These are phyloP conservation scores for Cephalopachus bancanus DNA, from an alignment of 2,797 vertebrate genomes.

Conservation along the genomic window DNA sequence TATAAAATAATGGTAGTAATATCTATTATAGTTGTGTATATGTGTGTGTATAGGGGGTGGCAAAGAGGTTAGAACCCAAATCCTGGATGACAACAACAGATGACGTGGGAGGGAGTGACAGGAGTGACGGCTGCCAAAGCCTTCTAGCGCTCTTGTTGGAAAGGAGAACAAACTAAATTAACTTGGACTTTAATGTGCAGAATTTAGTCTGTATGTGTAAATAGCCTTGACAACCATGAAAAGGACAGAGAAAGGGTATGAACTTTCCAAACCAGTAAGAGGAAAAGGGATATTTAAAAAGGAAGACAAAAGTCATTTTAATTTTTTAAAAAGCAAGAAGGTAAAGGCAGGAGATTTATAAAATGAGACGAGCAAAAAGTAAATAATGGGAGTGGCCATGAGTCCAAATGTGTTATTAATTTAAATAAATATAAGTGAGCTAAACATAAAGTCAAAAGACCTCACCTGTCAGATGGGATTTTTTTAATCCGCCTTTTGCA, in stretches of 20 bases:
- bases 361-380: not conserved
- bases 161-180: not conserved
- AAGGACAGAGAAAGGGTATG: not conserved
- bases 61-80: not conserved
- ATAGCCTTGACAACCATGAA: not conserved
- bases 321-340: not conserved
- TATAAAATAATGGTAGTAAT: not conserved
- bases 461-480: not conserved
- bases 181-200: not conserved
- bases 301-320: not conserved
- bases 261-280: not conserved
- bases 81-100: not conserved
- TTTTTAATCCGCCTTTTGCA: not conserved
- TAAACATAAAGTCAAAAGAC: not conserved
- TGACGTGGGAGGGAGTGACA: rapidly evolving
- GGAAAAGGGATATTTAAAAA: not conserved
- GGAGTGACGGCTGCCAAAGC: not conserved
- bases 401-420: not conserved
- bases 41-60: not conserved
- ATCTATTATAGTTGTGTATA: not conserved
- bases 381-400: not conserved
- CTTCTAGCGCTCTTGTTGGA: not conserved
- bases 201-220: not conserved
- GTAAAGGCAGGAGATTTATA: not conserved
- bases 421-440: not conserved